Evolutionary conservation across 2,113 vertebrate genomes (phyloP).

Genomic region (Menidia beryllina): DNA sequence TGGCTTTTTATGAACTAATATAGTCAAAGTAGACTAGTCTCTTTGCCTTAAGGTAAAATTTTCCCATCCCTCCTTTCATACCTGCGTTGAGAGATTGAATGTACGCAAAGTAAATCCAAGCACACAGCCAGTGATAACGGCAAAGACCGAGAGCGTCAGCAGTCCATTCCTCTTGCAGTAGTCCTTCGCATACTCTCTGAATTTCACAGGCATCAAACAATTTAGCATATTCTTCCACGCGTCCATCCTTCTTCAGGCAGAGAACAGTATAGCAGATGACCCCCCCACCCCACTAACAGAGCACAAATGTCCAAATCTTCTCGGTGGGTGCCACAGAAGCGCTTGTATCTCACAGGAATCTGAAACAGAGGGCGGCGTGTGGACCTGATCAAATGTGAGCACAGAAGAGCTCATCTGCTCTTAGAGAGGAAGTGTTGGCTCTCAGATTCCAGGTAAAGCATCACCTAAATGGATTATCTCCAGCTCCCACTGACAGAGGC

Average conservation of each 20-base stretch:
- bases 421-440: constrained; percentile 55
- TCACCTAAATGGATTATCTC: constrained; percentile 74
- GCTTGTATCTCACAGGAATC: constrained; percentile 6
- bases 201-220: constrained; percentile 42
- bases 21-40: too few species aligned
- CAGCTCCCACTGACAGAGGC: constrained; percentile 30
- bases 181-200: constrained; percentile 50
- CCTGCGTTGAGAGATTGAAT: constrained; percentile 86
- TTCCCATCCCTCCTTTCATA: constrained; percentile 47
- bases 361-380: not conserved
- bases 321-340: not conserved
- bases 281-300: constrained; percentile 6
- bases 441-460: constrained; percentile 52
- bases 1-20: not conserved
- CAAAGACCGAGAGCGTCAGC: constrained; percentile 85
- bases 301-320: constrained; percentile 7
- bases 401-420: constrained; percentile 37
- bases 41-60: not conserved
- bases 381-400: constrained; percentile 13
- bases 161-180: constrained; percentile 87
- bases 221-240: constrained; percentile 31
- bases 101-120: constrained; percentile 85
- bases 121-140: constrained; percentile 84
- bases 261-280: not conserved
- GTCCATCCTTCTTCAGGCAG: constrained; percentile 52